phyloP scores from a whole-genome alignment of 2,888 invertebrate genomes.

The Nematopogon swammerdamellus region DNA sequence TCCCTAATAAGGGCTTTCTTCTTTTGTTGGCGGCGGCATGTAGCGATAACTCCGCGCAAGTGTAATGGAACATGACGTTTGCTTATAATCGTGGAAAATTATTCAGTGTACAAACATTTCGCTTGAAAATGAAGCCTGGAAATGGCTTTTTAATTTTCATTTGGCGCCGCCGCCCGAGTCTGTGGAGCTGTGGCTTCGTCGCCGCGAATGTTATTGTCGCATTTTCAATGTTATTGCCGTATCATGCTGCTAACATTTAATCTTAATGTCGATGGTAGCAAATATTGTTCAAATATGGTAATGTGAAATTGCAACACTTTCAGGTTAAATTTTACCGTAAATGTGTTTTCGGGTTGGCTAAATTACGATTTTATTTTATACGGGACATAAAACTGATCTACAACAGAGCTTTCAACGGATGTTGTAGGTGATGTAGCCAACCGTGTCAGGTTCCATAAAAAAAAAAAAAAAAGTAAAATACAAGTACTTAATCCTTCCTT shows the following conservation, averaged over 20 bases:
- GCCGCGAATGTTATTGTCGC: background rate
- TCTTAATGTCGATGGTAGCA: background rate
- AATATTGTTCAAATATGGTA: too few species aligned
- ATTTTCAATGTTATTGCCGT: background rate
- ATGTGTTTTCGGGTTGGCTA: too few species aligned
- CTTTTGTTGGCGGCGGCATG: background rate
- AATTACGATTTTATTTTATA: too few species aligned
- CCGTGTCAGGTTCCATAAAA: too few species aligned
- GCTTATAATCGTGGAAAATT: background rate
- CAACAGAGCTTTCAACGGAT: too few species aligned
- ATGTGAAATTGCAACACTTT: too few species aligned
- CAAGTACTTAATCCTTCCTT: too few species aligned
- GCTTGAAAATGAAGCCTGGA: background rate
- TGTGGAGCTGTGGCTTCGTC: background rate
- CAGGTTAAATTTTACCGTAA: too few species aligned
- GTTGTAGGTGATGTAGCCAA: too few species aligned
- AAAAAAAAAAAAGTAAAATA: too few species aligned
- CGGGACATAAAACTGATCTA: too few species aligned
- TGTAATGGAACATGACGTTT: background rate
- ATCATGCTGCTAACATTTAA: background rate
- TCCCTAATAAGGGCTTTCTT: background rate
- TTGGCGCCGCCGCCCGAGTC: background rate
- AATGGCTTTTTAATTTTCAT: background rate
- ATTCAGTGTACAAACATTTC: background rate
- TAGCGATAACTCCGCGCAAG: background rate